A percentile compares a stretch with the other conserved stretches of the same genome.
phyloP scores from a whole-genome alignment of 2,113 vertebrate genomes.

The Spermophilus dauricus region DNA sequence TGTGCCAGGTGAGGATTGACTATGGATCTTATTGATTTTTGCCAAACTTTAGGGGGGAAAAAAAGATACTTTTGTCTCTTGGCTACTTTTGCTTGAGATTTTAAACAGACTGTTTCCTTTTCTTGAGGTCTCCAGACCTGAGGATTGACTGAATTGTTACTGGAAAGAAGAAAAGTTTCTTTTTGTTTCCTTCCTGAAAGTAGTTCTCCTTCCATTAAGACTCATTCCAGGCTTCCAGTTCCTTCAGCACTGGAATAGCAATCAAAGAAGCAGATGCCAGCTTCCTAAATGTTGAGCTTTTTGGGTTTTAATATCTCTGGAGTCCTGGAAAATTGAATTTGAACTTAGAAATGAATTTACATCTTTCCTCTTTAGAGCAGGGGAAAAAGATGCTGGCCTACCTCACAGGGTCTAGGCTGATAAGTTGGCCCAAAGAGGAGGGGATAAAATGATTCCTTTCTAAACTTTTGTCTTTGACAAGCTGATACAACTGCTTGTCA shows the following conservation, averaged over 20 bases:
- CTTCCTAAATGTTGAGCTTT: not conserved
- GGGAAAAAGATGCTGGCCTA: not conserved
- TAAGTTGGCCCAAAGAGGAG: constrained; percentile 2
- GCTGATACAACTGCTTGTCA: not conserved
- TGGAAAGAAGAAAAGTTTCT: constrained; percentile 52
- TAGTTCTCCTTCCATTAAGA: constrained; percentile 8
- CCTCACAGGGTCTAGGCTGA: not conserved
- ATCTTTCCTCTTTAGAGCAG: not conserved
- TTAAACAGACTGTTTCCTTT: constrained; percentile 50
- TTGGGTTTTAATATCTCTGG: not conserved
- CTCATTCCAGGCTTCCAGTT: not conserved
- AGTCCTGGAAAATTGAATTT: not conserved
- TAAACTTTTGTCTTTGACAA: not conserved
- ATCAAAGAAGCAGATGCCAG: not conserved
- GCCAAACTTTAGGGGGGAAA: not conserved
- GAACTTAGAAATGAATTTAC: not conserved
- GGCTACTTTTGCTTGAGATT: not conserved
- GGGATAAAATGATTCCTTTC: not conserved
- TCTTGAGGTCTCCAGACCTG: not conserved
- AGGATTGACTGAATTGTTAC: not conserved
- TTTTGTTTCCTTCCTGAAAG: constrained; percentile 18
- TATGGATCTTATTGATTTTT: not conserved
- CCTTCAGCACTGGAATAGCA: constrained; percentile 8
- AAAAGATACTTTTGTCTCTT: not conserved
- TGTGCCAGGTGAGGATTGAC: not conserved